These are phyloP conservation scores for Diarsia mendica DNA, from an alignment of 2,888 invertebrate species.

Conservation along the genomic window DNA sequence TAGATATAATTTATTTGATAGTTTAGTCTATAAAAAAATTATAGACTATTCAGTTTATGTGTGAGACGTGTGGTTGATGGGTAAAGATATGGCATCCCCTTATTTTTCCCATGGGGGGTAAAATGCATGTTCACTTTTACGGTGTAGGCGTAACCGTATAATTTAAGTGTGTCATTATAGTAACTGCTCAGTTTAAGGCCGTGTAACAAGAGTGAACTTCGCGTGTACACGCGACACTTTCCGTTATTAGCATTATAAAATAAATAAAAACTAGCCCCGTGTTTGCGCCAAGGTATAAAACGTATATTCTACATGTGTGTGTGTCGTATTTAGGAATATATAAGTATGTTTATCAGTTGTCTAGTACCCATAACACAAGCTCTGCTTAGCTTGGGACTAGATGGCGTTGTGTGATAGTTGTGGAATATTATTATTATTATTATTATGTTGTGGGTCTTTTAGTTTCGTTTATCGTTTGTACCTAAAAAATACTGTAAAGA, in stretches of 20 bases:
- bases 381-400: too few species aligned
- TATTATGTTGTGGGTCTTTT: not conserved
- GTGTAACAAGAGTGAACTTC: not conserved
- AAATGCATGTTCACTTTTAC: not conserved
- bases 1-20: conserved; percentile 23
- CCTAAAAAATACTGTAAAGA: not conserved
- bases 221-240: not conserved
- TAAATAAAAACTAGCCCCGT: not conserved
- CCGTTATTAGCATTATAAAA: not conserved
- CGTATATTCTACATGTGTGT: not conserved
- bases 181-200: not conserved
- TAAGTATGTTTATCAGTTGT: too few species aligned
- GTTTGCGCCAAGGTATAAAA: not conserved
- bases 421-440: too few species aligned
- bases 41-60: conserved; percentile 12
- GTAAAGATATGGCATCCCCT: not conserved
- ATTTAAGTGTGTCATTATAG: not conserved
- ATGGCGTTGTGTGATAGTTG: too few species aligned
- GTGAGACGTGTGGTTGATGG: not conserved
- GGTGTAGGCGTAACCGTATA: not conserved
- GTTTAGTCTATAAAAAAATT: conserved; percentile 6
- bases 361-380: too few species aligned
- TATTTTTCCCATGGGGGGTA: not conserved
- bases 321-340: too few species aligned
- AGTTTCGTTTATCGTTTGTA: not conserved